A percentile compares a stretch with the other conserved stretches of the same genome.
Conservation (phyloP, 1,140 invertebrate genomes). For the Bombyx mandarina region DNA sequence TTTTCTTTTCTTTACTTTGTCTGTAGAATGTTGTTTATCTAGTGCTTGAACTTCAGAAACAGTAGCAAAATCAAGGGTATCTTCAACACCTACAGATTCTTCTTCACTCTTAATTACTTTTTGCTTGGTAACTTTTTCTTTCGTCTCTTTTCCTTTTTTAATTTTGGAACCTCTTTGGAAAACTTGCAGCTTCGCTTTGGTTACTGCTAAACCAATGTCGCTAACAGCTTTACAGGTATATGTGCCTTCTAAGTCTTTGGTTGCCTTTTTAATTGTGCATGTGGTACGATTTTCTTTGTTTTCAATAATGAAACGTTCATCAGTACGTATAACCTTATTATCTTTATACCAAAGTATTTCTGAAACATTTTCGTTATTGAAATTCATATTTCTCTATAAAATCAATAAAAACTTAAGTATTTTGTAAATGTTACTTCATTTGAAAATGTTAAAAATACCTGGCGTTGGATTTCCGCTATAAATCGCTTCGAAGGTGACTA, state of each 20-base stretch:
- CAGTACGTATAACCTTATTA: constrained; percentile 82
- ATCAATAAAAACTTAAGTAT: no score
- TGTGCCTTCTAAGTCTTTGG: constrained; percentile 81
- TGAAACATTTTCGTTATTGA: constrained; percentile 43
- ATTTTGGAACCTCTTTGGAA: constrained; percentile 31
- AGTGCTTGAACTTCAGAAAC: constrained; percentile 19
- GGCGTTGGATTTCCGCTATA: constrained; percentile 89
- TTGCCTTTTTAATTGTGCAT: constrained; percentile 79
- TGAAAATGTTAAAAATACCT: constrained; percentile 69
- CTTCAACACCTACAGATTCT: constrained; percentile 20
- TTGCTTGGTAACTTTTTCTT: constrained; percentile 51
- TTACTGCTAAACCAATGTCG: constrained; percentile 84
- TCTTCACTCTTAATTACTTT: constrained; percentile 30
- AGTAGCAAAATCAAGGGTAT: constrained; percentile 3
- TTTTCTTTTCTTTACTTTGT: constrained; percentile 47
- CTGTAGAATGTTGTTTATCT: constrained; percentile 30
- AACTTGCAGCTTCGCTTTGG: constrained; percentile 84
- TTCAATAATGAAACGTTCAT: constrained; percentile 79
- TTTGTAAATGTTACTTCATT: no score
- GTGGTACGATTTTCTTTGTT: constrained; percentile 82
- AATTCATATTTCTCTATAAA: background rate
- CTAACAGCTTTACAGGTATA: constrained; percentile 91
- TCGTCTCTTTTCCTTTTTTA: constrained; percentile 50
- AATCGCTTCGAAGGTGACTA: constrained; percentile 80
- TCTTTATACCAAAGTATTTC: constrained; percentile 93